Percentiles rank a stretch among this genome's conserved stretches.
phyloP scores from a whole-genome alignment of 1,140 invertebrate species.

The Pomacea maculata region DNA sequence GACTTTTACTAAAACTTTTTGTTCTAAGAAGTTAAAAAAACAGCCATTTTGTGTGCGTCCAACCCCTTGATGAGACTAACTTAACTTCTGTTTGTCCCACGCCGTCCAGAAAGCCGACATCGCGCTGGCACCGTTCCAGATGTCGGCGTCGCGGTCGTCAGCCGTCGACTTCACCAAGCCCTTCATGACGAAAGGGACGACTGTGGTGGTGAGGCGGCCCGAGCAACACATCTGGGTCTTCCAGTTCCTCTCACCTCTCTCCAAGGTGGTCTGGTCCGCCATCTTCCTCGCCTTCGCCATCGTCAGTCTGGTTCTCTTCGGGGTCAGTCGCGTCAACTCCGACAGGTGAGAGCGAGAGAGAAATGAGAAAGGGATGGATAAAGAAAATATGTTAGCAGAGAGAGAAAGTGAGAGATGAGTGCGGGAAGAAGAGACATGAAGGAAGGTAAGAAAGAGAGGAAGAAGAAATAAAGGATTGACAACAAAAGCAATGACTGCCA shows the following conservation, averaged over 20 bases:
- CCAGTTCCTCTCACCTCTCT: conserved; percentile 95
- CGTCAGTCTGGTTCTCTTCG: conserved; percentile 92
- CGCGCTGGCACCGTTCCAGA: conserved; percentile 93
- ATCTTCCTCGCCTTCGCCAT: conserved; percentile 96
- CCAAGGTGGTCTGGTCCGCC: conserved; percentile 93
- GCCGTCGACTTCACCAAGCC: conserved; percentile 96
- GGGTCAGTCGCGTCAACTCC: conserved; percentile 90
- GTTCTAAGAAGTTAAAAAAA: too few species aligned
- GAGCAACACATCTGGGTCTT: conserved; percentile 90
- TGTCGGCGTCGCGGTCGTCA: conserved; percentile 90
- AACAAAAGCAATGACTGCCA: background rate
- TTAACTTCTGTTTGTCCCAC: too few species aligned
- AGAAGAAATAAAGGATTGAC: background rate
- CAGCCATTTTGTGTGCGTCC: too few species aligned
- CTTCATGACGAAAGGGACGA: conserved; percentile 96
- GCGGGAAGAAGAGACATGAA: background rate
- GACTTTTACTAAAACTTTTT: too few species aligned
- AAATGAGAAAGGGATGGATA: background rate
- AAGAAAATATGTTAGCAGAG: background rate
- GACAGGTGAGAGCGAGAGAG: conserved; percentile 71
- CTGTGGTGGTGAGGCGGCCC: conserved; percentile 96
- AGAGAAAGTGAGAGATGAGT: background rate
- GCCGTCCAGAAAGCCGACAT: conserved; percentile 89
- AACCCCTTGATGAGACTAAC: too few species aligned
- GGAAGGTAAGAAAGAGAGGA: background rate